These are phyloP conservation scores for Panagrolaimus sp. DNA, from an alignment of 1,140 invertebrate genomes.

Conservation along the genomic window DNA sequence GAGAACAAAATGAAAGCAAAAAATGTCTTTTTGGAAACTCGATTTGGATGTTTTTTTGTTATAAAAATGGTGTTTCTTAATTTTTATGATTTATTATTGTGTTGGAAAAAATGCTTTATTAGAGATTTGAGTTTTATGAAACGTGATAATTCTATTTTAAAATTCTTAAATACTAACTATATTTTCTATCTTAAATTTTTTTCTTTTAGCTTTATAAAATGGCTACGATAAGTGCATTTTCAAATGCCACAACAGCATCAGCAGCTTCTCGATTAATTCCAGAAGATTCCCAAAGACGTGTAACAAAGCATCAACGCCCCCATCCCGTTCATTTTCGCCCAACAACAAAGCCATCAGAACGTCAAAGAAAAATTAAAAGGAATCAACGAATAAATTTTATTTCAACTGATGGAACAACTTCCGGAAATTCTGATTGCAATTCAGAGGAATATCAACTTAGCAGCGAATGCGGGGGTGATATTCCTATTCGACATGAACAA, in stretches of 20 bases:
- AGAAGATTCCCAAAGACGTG: constrained; percentile 8
- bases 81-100: no score
- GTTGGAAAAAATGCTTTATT: no score
- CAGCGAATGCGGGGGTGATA: constrained; percentile 15
- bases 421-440: constrained; percentile 29
- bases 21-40: no score
- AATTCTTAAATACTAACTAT: no score
- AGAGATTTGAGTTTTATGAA: no score
- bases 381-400: constrained; percentile 24
- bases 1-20: no score
- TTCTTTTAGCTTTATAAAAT: constrained; percentile 2
- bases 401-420: constrained; percentile 31
- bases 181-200: no score
- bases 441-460: constrained; percentile 12
- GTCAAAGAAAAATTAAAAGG: constrained; percentile 19
- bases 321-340: constrained; percentile 29
- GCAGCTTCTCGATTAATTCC: not conserved
- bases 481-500: constrained; percentile 30
- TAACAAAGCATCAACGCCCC: constrained; percentile 22
- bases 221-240: not conserved
- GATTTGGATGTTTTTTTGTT: no score
- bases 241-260: not conserved
- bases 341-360: constrained; percentile 32
- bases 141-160: no score
- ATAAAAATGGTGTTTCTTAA: no score